Evolutionary conservation across 2,888 invertebrate genomes (phyloP).

Genomic region (Melolontha melolontha): DNA sequence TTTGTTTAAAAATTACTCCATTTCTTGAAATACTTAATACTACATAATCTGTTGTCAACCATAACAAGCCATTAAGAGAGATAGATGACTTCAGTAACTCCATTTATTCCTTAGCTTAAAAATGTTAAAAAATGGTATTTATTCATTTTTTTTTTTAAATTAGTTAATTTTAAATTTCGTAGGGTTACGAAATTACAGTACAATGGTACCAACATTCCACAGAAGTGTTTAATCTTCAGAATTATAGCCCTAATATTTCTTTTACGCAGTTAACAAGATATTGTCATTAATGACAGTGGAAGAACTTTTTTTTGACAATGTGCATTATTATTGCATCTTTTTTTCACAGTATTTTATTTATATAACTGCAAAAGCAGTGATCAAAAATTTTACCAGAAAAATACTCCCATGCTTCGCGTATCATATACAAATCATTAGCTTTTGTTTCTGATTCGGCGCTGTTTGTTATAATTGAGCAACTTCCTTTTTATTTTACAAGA

Average conservation of each 20-base stretch:
- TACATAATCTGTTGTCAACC: conserved; percentile 46
- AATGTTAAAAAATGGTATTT: background rate
- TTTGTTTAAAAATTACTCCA: background rate
- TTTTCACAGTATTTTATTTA: conserved; percentile 4
- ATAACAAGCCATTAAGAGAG: conserved; percentile 61
- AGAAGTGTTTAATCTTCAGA: conserved; percentile 46
- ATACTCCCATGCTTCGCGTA: conserved; percentile 43
- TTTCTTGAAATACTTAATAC: background rate
- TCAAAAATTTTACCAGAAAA: conserved; percentile 38
- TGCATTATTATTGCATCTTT: conserved; percentile 46
- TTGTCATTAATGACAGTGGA: conserved; percentile 57
- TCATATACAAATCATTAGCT: conserved; percentile 16
- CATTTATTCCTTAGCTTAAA: conserved; percentile 50
- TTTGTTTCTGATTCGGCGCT: conserved; percentile 48
- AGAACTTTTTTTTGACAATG: conserved; percentile 52
- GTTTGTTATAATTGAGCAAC: conserved; percentile 58
- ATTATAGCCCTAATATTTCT: conserved; percentile 50
- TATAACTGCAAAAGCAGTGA: conserved; percentile 38
- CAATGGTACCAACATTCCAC: no score
- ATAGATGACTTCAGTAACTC: conserved; percentile 61
- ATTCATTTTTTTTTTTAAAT: no score
- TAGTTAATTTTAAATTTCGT: no score
- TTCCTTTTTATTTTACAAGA: conserved; percentile 54
- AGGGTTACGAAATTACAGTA: background rate
- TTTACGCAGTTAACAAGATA: conserved; percentile 52